These are phyloP conservation scores for Hypolimnas misippus DNA, from an alignment of 2,888 invertebrate species.

Conservation along the genomic window DNA sequence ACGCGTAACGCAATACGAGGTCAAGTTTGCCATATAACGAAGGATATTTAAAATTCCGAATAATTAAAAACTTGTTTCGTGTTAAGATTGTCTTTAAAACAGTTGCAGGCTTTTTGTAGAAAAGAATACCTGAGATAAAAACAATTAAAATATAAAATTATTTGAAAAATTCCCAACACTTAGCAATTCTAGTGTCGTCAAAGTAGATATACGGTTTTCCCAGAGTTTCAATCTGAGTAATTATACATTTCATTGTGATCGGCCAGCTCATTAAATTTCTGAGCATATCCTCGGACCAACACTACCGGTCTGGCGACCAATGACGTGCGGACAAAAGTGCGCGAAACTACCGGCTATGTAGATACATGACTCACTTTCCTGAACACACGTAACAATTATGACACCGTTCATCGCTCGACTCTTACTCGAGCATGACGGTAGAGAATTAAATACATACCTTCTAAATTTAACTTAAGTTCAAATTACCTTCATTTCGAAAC, in stretches of 20 bases:
- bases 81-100: background rate
- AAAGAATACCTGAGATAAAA: background rate
- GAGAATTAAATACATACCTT: background rate
- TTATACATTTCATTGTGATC: conserved; percentile 45
- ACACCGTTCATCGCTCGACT: conserved; percentile 39
- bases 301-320: conserved; percentile 51
- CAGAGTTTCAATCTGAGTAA: conserved; percentile 35
- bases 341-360: conserved; percentile 66
- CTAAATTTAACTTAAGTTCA: background rate
- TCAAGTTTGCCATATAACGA: conserved; percentile 36
- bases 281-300: conserved; percentile 41
- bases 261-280: conserved; percentile 47
- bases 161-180: conserved; percentile 20
- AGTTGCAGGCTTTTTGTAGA: background rate
- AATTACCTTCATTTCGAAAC: background rate
- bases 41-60: conserved; percentile 3
- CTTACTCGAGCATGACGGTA: conserved; percentile 13
- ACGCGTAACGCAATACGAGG: conserved; percentile 31
- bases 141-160: background rate
- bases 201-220: conserved; percentile 42
- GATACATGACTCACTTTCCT: conserved; percentile 69
- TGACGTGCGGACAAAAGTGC: conserved; percentile 74
- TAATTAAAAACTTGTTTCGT: conserved; percentile 23
- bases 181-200: conserved; percentile 34
- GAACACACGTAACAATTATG: conserved; percentile 53